Conservation (phyloP, 1,140 invertebrate genomes). For the Sinella curviseta region DNA sequence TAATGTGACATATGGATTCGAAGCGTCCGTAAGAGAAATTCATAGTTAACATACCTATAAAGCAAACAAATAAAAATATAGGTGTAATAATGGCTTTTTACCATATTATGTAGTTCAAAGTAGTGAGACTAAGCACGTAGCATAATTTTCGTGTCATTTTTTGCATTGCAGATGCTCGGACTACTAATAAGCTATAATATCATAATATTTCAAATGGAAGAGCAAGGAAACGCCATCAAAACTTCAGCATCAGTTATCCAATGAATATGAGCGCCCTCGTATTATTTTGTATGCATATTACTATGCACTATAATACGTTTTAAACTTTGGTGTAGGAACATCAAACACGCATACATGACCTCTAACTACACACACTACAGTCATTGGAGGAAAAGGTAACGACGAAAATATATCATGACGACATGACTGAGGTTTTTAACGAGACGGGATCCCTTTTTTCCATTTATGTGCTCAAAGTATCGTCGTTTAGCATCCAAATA, state of each 20-base stretch:
- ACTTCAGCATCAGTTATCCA: not conserved
- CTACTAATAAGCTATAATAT: not conserved
- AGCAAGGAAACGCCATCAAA: not conserved
- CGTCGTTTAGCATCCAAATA: no score
- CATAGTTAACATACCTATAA: not conserved
- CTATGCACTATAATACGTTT: not conserved
- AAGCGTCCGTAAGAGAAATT: not conserved
- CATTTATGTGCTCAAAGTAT: no score
- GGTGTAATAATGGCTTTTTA: no score
- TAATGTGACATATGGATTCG: slow-evolving; percentile 6
- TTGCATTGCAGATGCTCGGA: not conserved
- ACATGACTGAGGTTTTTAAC: not conserved
- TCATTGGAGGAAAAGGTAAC: not conserved
- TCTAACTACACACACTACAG: not conserved
- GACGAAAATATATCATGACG: not conserved
- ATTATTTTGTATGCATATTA: no score
- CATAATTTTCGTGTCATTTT: no score
- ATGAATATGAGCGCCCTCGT: no score
- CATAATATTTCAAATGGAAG: slow-evolving; percentile 16
- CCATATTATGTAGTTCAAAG: no score
- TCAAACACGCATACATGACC: no score
- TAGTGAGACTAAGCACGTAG: no score
- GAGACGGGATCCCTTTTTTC: no score
- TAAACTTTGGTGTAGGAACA: not conserved
- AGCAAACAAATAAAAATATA: no score